A percentile compares a stretch with the other conserved stretches of the same genome.
phyloP scores from a whole-genome alignment of 2,113 vertebrate species.

The Callionymus lyra region DNA sequence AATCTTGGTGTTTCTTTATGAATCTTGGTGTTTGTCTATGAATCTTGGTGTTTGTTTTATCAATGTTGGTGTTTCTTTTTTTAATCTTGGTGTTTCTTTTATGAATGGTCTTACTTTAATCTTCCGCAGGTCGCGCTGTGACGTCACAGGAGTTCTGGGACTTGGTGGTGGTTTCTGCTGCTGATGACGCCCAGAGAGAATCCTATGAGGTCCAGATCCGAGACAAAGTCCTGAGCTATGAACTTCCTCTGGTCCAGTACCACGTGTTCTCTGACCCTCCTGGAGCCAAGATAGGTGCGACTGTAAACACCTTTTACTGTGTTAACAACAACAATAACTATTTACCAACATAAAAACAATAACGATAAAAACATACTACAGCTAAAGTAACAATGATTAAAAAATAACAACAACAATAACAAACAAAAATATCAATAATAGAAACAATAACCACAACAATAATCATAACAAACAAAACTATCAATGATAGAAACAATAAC shows the following conservation, averaged over 20 bases:
- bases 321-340: no score
- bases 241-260: constrained; percentile 75
- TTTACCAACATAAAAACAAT: no score
- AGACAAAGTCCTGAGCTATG: constrained; percentile 68
- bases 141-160: constrained; percentile 76
- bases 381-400: no score
- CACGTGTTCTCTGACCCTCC: constrained; percentile 80
- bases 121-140: constrained; percentile 63
- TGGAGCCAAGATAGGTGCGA: constrained; percentile 79
- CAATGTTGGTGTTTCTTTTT: constrained; percentile 19
- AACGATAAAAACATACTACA: no score
- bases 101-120: neutral
- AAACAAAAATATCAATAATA: no score
- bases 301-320: neutral
- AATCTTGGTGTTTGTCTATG: no score
- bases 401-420: no score
- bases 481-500: no score
- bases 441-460: no score
- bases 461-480: no score
- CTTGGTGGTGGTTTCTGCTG: constrained; percentile 77
- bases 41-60: constrained; percentile 53
- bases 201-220: constrained; percentile 76
- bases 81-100: no score
- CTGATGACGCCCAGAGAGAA: constrained; percentile 73
- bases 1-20: constrained; percentile 25